Base-by-base conservation (phyloP, 2,888 invertebrate genomes). In the Tenodera sinensis region DNA sequence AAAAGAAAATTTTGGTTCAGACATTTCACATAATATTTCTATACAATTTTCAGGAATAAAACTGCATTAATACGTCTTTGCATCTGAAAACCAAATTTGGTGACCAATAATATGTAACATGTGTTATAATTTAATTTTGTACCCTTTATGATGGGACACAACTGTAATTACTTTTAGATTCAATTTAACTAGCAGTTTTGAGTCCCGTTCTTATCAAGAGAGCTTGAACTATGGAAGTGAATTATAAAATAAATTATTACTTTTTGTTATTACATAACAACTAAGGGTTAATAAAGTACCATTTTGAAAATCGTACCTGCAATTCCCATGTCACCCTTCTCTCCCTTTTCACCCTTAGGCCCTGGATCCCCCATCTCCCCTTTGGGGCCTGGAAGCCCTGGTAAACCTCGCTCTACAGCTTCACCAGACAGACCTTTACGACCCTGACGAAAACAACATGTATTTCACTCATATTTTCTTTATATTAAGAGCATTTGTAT, bases 401-500 rank as follows among this genome's bases (percentile, higher is more conserved):
- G 95, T 90, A 95, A 95, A 90, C 97, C 97, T 92, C 95, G 95
- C 91, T 94, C 94, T 92, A 95, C 94, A 91, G 95, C 95, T 91
- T 93, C 93, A 91, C 95, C 95, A 92, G 94, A 94, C 92, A 94
- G 92, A 91, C 94, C 94, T 91, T 94, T 93, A 91, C 93, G 93
- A 92, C 95, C 95, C 94, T 95, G 87, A 83, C 34, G 34, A 87
- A 87, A 82, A 87, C 30, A 87, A 87, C 87, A 87, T 34, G 81
- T 82, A 87, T 87, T 71, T 87, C 27, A 83, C 28, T 27, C 83
- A 83, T 83, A 28, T 83, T 83, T 71, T 71, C 54, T 71, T 54
- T 15, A 54, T 25, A 71, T 71, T 71, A 71, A 71, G 54, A 71
- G 54, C 20, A 71, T 20, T 71, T 71, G 20, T 71, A 71, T 71